Conservation (phyloP, 30 jellyfish, hydroid and myxozoan species). For the Pelagia noctiluca region DNA sequence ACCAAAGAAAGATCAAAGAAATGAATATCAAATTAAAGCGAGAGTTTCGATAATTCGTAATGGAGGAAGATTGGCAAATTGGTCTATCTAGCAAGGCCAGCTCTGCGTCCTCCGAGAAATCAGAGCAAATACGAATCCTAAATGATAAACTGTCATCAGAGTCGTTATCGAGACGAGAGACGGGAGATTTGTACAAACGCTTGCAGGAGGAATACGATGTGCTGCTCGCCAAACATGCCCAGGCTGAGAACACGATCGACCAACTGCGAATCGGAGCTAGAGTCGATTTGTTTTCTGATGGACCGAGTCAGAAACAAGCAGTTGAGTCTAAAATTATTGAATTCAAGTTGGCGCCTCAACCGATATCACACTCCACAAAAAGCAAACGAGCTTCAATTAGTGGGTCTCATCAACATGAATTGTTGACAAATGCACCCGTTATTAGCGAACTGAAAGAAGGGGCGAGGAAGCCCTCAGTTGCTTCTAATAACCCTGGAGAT, state of each 20-base stretch:
- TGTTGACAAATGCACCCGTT: background rate
- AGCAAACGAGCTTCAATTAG: constrained; percentile 45
- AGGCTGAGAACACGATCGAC: constrained; percentile 95
- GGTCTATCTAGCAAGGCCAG: constrained; percentile 61
- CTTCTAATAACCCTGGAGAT: background rate
- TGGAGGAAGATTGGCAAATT: constrained; percentile 47
- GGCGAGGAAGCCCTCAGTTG: background rate
- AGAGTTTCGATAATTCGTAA: constrained; percentile 46
- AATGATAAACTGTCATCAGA: constrained; percentile 57
- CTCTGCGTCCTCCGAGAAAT: constrained; percentile 54
- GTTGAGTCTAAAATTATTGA: constrained; percentile 36
- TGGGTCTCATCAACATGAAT: background rate
- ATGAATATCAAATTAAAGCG: constrained; percentile 76
- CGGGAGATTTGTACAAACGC: constrained; percentile 71
- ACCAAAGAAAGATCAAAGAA: constrained; percentile 3
- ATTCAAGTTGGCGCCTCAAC: constrained; percentile 59
- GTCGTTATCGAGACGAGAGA: constrained; percentile 76
- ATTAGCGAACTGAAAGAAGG: constrained; percentile 2
- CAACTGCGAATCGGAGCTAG: constrained; percentile 84
- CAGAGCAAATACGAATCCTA: constrained; percentile 63
- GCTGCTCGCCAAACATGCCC: constrained; percentile 92
- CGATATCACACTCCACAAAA: constrained; percentile 36
- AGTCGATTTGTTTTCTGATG: constrained; percentile 72
- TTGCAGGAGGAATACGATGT: constrained; percentile 82
- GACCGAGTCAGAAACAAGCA: constrained; percentile 70